Evolutionary conservation across 2,113 vertebrate genomes (phyloP), one percentile per base, ranked within the genome.

Genomic region (Maccullochella peelii): DNA sequence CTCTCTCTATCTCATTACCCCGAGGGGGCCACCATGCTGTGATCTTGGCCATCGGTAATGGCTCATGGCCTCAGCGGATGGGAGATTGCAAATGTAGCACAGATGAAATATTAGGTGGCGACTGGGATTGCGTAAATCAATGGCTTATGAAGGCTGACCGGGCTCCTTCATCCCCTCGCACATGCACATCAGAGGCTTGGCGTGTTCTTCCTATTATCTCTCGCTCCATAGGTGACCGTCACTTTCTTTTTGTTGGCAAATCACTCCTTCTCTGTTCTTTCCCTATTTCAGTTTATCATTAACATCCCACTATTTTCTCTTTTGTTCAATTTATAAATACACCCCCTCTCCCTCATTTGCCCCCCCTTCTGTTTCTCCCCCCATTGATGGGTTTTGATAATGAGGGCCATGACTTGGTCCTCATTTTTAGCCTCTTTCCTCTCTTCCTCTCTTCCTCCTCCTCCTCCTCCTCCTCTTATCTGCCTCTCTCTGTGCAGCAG

Each of bases 41-140:
- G 91, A 91, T 91, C 91, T 82, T 65, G 87, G 89, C 91, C 86
- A 80, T 91, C 88, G 63, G 90, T 94, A 94, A 94, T 93, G 94
- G 91, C 90, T 93, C 89, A 88, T 91, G 92, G 89, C 90, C 92
- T 87, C 80, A 49, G 72, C 69, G 87, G 91, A 93, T 85, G 90
- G 88, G 83, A 85, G 89, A 93, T 85, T 86, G 92, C 90, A 92
- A 91, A 90, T 92, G 92, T 91, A 86, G 90, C 90, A 81, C 81
- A 89, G 84, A 92, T 94, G 93, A 93, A 92, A 92, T 94, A 93
- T 93, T 90, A 90, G 89, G 88, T 80, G 82, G 86, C 85, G 89
- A 80, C 88, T 84, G 84, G 83, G 88, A 91, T 92, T 90, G 91
- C 90, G 92, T 92, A 93, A 94, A 93, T 94, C 91, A 94, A 83